Base-by-base conservation (phyloP, 1,140 invertebrate species). In the Atta cephalotes region DNA sequence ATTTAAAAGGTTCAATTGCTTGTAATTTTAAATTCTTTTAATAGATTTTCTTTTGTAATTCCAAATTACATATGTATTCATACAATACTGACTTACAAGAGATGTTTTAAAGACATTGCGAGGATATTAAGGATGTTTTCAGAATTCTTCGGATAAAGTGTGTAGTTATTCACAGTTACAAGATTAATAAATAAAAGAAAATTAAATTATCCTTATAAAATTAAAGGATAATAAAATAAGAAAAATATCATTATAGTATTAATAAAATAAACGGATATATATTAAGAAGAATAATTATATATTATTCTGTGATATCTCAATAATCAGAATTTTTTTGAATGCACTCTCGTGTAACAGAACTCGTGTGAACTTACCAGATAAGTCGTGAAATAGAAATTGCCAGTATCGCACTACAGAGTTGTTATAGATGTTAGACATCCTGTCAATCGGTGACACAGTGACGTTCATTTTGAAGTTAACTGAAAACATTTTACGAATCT, bases 381-480 rank as follows among this genome's bases (percentile, higher is more conserved):
- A 87, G 72, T 96, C 96, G 51, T 93, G 92, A 91, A 96, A 96
- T 18, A 96, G 63, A 89, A 95, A 95, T 65, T 96, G 94, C 91
- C 95, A 96, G 88, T 96, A 96, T 77, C 95, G 94, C 53, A 95
- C 94, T 53, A 96, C 90, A 76, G 95, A 95, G 92, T 96, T 96
- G 82, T 95, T 95, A 74, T 95, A 95, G 87, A 95, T 95, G 89
- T 95, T 95, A 21, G 95, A 94, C 94, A 95, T 95, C 87, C 90
- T 92, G 87, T 90, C 92, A 81, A 91, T 82, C 82, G 82, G 87
- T 18, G 80, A 87, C 18, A 77, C 88, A 86, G 89, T 94, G 62
- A 88, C 56, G 66, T 95, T 95, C 94, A 95, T 95, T 89, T 88
- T 85, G 60, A 76, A 87, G 39, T 84, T n/a, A 66, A 84, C 94